These are phyloP conservation scores for Antedon bifida DNA, from an alignment of 35 echinoderm and acorn worm genomes.

Conservation along the genomic window DNA sequence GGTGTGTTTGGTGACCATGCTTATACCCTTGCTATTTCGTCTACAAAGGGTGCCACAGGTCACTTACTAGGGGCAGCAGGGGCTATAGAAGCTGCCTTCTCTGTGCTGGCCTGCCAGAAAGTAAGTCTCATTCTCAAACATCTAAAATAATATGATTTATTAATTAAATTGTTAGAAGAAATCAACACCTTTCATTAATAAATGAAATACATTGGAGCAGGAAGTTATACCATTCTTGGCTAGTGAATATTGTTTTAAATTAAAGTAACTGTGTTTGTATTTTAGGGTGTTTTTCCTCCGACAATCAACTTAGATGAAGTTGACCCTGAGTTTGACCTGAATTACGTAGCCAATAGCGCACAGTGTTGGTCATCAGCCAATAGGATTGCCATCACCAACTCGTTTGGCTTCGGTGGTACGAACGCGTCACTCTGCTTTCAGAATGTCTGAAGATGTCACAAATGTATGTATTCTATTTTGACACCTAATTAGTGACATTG, in stretches of 20 bases:
- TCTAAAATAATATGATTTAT: not conserved
- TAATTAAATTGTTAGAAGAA: no score
- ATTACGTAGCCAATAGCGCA: conserved; percentile 63
- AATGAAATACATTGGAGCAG: no score
- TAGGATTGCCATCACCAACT: conserved; percentile 70
- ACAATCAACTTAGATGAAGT: conserved; percentile 63
- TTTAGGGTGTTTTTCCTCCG: conserved; percentile 52
- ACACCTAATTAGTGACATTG: no score
- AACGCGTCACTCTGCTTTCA: conserved; percentile 84
- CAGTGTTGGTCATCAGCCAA: conserved; percentile 37
- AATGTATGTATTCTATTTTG: not conserved
- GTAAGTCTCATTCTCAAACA: conserved; percentile 27
- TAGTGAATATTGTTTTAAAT: no score
- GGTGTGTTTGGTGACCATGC: conserved; percentile 34
- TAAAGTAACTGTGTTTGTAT: no score
- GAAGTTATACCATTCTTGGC: no score
- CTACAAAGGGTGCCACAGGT: conserved; percentile 87
- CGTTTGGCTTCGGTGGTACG: conserved; percentile 91
- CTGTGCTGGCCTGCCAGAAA: conserved; percentile 53
- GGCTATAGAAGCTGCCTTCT: conserved; percentile 78
- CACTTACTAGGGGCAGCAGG: conserved; percentile 81
- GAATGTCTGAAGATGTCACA: conserved; percentile 20
- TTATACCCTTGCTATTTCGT: conserved; percentile 39
- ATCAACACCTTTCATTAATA: no score
- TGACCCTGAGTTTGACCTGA: conserved; percentile 53